These are phyloP conservation scores for Baronia brevicornis DNA, from an alignment of 2,888 invertebrate species.

Conservation along the genomic window DNA sequence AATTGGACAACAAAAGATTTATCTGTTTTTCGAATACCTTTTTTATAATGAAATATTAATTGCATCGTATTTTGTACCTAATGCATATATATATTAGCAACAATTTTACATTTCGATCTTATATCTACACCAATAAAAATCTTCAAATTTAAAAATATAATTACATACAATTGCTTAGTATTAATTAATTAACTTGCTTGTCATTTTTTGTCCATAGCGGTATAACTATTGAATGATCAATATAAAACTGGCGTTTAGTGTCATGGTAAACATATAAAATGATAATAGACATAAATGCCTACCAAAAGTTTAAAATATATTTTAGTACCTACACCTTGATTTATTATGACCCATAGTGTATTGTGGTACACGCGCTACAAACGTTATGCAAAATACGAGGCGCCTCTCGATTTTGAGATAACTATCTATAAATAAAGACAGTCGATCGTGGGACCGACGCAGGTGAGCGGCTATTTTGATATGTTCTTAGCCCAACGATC, in stretches of 20 bases:
- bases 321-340: too few relatives aligned
- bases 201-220: too few relatives aligned
- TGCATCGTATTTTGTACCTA: slow-evolving; percentile 13
- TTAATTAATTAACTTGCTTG: too few relatives aligned
- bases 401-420: slow-evolving; percentile 65
- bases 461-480: slow-evolving; percentile 61
- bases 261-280: too few relatives aligned
- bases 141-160: too few relatives aligned
- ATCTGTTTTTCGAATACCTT: slow-evolving; percentile 54
- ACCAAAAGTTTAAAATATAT: too few relatives aligned
- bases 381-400: slow-evolving; percentile 68
- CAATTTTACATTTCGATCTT: slow-evolving; percentile 1
- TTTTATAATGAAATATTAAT: slow-evolving; percentile 34
- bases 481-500: slow-evolving; percentile 48
- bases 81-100: slow-evolving; percentile 4
- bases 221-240: too few relatives aligned
- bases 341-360: slow-evolving; percentile 46
- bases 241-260: too few relatives aligned
- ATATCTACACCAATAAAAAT: slow-evolving; percentile 1
- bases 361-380: slow-evolving; percentile 57
- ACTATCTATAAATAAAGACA: slow-evolving; percentile 60
- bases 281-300: too few relatives aligned
- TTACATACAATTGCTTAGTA: too few relatives aligned
- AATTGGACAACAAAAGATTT: slow-evolving; percentile 69
- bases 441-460: slow-evolving; percentile 63